These are phyloP conservation scores for Cephus runcator DNA, from an alignment of 2,888 invertebrate species.

Conservation along the genomic window DNA sequence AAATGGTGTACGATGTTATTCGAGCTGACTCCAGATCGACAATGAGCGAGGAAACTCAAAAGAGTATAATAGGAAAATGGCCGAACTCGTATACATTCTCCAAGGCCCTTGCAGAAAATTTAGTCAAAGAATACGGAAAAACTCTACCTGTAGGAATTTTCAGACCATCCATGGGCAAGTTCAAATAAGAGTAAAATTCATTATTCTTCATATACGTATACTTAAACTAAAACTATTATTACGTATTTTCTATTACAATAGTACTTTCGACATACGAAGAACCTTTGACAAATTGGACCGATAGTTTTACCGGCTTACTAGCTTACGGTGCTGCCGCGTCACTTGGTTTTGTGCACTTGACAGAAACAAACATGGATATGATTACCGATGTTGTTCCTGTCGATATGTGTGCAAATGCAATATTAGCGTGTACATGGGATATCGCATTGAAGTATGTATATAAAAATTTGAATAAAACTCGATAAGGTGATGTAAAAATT, in stretches of 20 bases:
- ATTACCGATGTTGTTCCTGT: constrained; percentile 41
- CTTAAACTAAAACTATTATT: no score
- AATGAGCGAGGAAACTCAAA: constrained; percentile 31
- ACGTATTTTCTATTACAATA: constrained; percentile 15
- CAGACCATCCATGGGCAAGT: constrained; percentile 45
- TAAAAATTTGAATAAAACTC: background rate
- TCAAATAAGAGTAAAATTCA: background rate
- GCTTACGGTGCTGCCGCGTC: constrained; percentile 18
- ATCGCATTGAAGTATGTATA: constrained; percentile 23
- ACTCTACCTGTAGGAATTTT: constrained; percentile 42
- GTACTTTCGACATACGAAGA: constrained; percentile 41
- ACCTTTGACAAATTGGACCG: constrained; percentile 40
- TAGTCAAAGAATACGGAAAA: constrained; percentile 39
- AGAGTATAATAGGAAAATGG: constrained; percentile 37
- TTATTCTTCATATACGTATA: no score
- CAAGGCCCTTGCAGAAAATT: constrained; percentile 45
- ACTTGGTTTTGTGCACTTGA: constrained; percentile 37
- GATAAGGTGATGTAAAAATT: background rate
- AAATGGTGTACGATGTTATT: constrained; percentile 41
- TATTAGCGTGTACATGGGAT: constrained; percentile 45
- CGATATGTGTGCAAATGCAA: constrained; percentile 44
- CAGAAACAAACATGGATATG: constrained; percentile 20
- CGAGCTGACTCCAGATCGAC: constrained; percentile 29
- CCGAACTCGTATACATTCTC: constrained; percentile 41
- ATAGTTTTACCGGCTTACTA: constrained; percentile 32